Percentiles rank a stretch among this genome's conserved stretches.
Evolutionary conservation across 2,888 invertebrate species (phyloP).

Genomic region (Aethes cnicana): DNA sequence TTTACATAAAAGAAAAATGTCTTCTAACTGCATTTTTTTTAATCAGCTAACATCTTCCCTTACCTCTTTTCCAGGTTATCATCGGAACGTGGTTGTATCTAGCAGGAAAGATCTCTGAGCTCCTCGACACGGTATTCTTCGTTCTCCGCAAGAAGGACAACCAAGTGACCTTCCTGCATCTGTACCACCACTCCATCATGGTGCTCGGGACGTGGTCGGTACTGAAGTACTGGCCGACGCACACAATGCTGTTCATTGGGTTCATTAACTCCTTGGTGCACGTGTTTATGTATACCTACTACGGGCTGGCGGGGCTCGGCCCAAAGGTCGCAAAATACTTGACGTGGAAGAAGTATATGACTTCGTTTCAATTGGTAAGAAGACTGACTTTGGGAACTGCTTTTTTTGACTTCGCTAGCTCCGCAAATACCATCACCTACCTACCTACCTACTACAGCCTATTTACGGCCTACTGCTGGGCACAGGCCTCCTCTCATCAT

Average conservation of each 20-base stretch:
- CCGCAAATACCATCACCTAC: no score
- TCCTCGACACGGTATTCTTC: slow-evolving; percentile 93
- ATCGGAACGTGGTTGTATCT: slow-evolving; percentile 85
- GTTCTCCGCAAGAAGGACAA: slow-evolving; percentile 89
- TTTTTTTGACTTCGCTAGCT: no score
- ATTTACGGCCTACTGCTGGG: no score
- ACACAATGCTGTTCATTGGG: slow-evolving; percentile 87
- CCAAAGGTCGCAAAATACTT: slow-evolving; percentile 88
- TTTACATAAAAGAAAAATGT: no score
- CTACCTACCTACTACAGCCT: no score
- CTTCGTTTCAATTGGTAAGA: slow-evolving; percentile 88
- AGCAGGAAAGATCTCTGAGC: slow-evolving; percentile 88
- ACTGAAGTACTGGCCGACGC: slow-evolving; percentile 88
- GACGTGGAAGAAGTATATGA: slow-evolving; percentile 94
- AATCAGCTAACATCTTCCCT: no score
- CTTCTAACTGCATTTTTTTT: background rate
- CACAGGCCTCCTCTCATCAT: no score
- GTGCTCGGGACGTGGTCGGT: slow-evolving; percentile 89
- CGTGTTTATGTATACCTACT: slow-evolving; percentile 92
- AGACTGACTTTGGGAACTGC: no score
- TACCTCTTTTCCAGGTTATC: slow-evolving; percentile 75
- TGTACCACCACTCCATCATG: slow-evolving; percentile 92
- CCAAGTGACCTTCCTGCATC: slow-evolving; percentile 93
- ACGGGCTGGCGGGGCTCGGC: slow-evolving; percentile 88
- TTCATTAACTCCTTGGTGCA: slow-evolving; percentile 89